These are phyloP conservation scores for Magallana ariakensis DNA, from an alignment of 1,140 invertebrate species.

Conservation along the genomic window DNA sequence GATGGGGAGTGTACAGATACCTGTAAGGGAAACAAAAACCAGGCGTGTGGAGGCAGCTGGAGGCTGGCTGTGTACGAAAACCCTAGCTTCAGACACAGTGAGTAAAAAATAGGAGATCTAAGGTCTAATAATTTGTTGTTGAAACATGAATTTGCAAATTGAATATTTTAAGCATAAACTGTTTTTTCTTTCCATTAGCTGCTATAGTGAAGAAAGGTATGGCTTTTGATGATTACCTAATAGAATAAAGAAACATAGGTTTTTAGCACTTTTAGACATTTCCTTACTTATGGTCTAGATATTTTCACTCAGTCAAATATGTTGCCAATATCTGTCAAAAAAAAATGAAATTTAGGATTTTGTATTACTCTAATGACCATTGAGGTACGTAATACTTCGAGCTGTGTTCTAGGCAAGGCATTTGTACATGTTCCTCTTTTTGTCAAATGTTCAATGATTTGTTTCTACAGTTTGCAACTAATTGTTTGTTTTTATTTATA, in stretches of 20 bases:
- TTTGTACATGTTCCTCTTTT: no score
- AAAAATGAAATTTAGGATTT: neutral
- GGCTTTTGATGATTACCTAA: neutral
- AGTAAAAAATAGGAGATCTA: neutral
- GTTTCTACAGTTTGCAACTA: no score
- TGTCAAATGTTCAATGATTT: no score
- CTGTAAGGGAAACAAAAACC: neutral
- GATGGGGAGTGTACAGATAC: neutral
- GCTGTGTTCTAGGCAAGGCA: no score
- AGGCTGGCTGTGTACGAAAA: slow-evolving; percentile 6
- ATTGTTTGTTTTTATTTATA: no score
- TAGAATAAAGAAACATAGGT: neutral
- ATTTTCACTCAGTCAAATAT: neutral
- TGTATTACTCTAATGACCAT: no score
- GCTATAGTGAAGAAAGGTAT: slow-evolving; percentile 20
- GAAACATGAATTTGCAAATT: neutral
- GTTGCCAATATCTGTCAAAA: neutral
- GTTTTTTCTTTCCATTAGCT: neutral
- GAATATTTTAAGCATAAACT: neutral
- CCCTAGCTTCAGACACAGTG: neutral
- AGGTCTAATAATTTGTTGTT: neutral
- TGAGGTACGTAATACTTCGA: no score
- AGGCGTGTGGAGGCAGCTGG: neutral
- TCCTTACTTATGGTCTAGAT: no score
- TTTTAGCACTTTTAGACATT: no score